These are phyloP conservation scores for Coelogynopora nodosa DNA, from an alignment of 2,888 invertebrate species.

Conservation along the genomic window DNA sequence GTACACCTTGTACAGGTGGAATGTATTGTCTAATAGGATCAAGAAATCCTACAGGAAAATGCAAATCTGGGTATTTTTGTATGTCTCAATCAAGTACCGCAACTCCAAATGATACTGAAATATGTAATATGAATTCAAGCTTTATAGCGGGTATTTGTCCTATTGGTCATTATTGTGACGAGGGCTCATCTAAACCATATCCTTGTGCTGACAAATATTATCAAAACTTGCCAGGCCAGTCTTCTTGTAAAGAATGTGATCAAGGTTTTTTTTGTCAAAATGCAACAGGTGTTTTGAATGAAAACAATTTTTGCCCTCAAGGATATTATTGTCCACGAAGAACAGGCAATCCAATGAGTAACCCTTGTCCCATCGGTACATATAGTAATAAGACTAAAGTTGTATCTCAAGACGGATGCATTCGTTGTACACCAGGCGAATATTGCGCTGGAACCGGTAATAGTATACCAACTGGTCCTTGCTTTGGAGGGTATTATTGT, in stretches of 20 bases:
- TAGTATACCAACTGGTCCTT: conserved; percentile 53
- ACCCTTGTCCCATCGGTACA: conserved; percentile 57
- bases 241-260: conserved; percentile 53
- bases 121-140: conserved; percentile 49
- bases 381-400: conserved; percentile 55
- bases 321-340: conserved; percentile 55
- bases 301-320: conserved; percentile 46
- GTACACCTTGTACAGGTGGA: conserved; percentile 58
- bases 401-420: conserved; percentile 50
- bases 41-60: conserved; percentile 53
- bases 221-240: conserved; percentile 54
- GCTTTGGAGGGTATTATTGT: conserved; percentile 60
- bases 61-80: conserved; percentile 68
- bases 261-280: conserved; percentile 55
- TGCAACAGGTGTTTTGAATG: neutral
- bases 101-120: conserved; percentile 62
- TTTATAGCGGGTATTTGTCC: conserved; percentile 53
- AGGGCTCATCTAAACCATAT: conserved; percentile 51
- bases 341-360: conserved; percentile 46
- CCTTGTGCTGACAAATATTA: conserved; percentile 56
- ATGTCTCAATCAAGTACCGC: conserved; percentile 84
- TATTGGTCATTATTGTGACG: conserved; percentile 54
- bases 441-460: conserved; percentile 56
- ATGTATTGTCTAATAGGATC: conserved; percentile 54
- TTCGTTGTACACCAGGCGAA: conserved; percentile 52